Evolutionary conservation across 2,113 vertebrate species (phyloP), one percentile per base, ranked within the genome.

Genomic region (Psilopogon haemacephalus): DNA sequence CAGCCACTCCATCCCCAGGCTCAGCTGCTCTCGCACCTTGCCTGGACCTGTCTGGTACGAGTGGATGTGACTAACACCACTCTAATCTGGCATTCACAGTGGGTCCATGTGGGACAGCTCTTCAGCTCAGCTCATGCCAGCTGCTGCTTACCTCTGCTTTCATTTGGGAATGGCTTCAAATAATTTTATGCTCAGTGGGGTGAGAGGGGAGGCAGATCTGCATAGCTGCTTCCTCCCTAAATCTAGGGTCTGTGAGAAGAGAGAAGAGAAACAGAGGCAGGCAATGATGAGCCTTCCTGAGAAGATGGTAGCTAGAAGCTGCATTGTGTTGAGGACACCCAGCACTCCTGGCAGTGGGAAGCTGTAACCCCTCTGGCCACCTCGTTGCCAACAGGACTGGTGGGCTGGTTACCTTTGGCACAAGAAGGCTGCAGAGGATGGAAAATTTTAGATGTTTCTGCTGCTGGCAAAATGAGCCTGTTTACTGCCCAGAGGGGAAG

Each of bases 391-490:
- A 35, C 1, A 6, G 30, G 44, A 68, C 54, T 21, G 13, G 40
- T 55, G 30, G 44, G 71, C 54, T 21, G 15, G 40, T 55, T 35
- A 63, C 59, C 59, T 94, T 76, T 2, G 1, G 38, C 1, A 0
- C 37, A 12, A 12, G 0, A 2, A 74, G 60, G 50, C 50, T 0
- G 1, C 0, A 0, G 27, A 90, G n/a, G 38, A 54, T 88, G 94
- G 96, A 96, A 95, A 95, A 81, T 86, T 92, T 96, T 81, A 93
- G 69, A 55, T 85, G 9, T 52, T 83, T 44, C 46, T 67, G 54
- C 67, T 54, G 89, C 88, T 21, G 4, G 78, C 21, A 2, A 46
- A 74, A 48, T 33, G 60, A 95, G 86, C 38, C 59, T 95, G 92
- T 95, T 95, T 96, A 93, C 86, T 62, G 80, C 73, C 69, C 9